These are phyloP conservation scores for Triplophysa rosa DNA, from an alignment of 2,113 vertebrate species.

Conservation along the genomic window DNA sequence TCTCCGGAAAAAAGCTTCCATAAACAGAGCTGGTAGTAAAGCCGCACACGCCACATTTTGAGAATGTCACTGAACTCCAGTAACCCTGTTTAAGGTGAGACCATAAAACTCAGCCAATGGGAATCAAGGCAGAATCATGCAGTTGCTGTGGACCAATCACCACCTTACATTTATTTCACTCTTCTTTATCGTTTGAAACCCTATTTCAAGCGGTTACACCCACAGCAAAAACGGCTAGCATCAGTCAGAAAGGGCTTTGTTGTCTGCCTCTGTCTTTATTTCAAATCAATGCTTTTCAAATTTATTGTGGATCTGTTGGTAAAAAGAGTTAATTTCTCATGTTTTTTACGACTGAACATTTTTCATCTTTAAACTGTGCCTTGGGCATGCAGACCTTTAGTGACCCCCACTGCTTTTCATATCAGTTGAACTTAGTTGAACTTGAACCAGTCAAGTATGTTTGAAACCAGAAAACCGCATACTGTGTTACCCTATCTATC, in stretches of 20 bases:
- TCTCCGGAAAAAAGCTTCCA: constrained; percentile 2
- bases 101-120: constrained; percentile 54
- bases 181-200: constrained; percentile 51
- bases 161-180: constrained; percentile 45
- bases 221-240: constrained; percentile 39
- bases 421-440: not conserved
- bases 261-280: constrained; percentile 15
- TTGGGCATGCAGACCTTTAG: not conserved
- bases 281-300: constrained; percentile 41
- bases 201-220: constrained; percentile 60
- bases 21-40: not conserved
- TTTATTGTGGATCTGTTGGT: no score
- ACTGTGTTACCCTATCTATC: not conserved
- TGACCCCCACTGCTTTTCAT: not conserved
- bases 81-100: constrained; percentile 57
- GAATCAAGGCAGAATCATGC: constrained; percentile 67
- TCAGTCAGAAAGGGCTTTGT: not conserved
- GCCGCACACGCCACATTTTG: not conserved
- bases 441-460: not conserved
- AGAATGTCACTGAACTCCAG: constrained; percentile 52
- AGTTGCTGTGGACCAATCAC: constrained; percentile 69
- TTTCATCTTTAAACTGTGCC: not conserved
- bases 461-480: not conserved
- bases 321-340: not conserved
- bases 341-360: no score